Evolutionary conservation across 2,888 invertebrate species (phyloP), one percentile per base, ranked within the genome.

Genomic region (Coenonympha glycerion): DNA sequence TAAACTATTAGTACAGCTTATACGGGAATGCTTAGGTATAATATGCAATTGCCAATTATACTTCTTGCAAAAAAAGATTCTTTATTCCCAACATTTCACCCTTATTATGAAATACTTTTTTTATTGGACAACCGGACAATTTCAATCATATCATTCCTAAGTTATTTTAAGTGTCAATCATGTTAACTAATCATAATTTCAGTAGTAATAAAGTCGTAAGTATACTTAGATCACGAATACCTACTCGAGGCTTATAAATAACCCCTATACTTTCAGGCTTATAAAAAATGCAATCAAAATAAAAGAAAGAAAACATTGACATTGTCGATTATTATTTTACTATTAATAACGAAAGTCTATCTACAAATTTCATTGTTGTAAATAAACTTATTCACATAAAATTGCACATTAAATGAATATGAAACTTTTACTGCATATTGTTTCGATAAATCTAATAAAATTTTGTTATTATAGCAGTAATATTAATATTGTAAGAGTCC

Each of bases 371-470:
- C 9, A 33, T 8, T 34, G 34, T 34, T 3, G 11, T 37, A 11
- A 8, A 6, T 9, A 6, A 13, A 11, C 13, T n/a, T 34, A n/a
- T n/a, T 34, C 18, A 8, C 11, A 37, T 36, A 6, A 11, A 36
- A 21, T 21, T 36, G 19, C 6, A 34, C 15, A 22, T 13, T 22
- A 22, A 21, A 21, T 28, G n/a, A 11, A 11, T 36, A 19, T 19
- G 19, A 36, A 21, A 22, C 13, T 37, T 37, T 21, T 13, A 21
- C 21, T 39, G 22, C 37, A 39, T 39, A 39, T 39, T 39, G 37
- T 39, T 18, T 13, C 15, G 22, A 15, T 24, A 24, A 22, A 1
- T 24, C 13, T 15, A 39, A 39, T 39, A 39, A 15, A 22, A 24
- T 22, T 21, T 11, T 5, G 34, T 19, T 0, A 19, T 36, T 36